Evolutionary conservation across 1,140 invertebrate genomes (phyloP).

Genomic region (Drosophila nannoptera): DNA sequence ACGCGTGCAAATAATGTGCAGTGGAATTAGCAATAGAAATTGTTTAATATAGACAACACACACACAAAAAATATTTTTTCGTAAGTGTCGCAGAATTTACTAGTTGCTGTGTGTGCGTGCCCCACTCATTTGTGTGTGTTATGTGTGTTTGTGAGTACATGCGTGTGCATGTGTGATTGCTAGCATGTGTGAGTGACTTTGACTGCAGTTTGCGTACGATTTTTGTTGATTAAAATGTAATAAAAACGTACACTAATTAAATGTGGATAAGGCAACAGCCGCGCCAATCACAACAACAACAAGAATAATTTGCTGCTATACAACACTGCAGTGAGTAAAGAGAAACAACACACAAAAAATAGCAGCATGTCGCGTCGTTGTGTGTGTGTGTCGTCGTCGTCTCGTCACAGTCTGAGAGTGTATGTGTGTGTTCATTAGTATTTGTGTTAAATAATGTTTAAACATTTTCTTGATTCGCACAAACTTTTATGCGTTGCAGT

Average conservation of each 20-base stretch:
- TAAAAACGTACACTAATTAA: constrained; percentile 41
- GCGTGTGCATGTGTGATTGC: constrained; percentile 33
- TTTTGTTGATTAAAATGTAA: constrained; percentile 46
- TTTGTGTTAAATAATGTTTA: constrained; percentile 72
- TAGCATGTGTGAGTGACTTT: constrained; percentile 61
- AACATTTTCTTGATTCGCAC: constrained; percentile 61
- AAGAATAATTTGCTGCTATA: constrained; percentile 35
- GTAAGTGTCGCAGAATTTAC: constrained; percentile 72
- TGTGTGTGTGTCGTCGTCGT: constrained; percentile 38
- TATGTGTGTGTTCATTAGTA: constrained; percentile 43
- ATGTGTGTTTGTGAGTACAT: constrained; percentile 33
- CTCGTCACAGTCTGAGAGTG: constrained; percentile 37
- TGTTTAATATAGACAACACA: constrained; percentile 39
- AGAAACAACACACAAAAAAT: constrained; percentile 37
- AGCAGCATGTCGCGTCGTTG: constrained; percentile 44
- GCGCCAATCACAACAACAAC: constrained; percentile 27
- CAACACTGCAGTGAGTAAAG: constrained; percentile 28
- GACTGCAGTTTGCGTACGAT: constrained; percentile 67
- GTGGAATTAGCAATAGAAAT: constrained; percentile 55
- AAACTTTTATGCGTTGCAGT: constrained; percentile 52
- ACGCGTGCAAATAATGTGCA: constrained; percentile 37
- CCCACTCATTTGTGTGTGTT: constrained; percentile 25
- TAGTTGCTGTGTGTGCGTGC: constrained; percentile 69
- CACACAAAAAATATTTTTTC: constrained; percentile 51
- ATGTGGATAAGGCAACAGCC: constrained; percentile 41